Base-by-base conservation (phyloP, 2,113 vertebrate genomes). In the Osmerus mordax region DNA sequence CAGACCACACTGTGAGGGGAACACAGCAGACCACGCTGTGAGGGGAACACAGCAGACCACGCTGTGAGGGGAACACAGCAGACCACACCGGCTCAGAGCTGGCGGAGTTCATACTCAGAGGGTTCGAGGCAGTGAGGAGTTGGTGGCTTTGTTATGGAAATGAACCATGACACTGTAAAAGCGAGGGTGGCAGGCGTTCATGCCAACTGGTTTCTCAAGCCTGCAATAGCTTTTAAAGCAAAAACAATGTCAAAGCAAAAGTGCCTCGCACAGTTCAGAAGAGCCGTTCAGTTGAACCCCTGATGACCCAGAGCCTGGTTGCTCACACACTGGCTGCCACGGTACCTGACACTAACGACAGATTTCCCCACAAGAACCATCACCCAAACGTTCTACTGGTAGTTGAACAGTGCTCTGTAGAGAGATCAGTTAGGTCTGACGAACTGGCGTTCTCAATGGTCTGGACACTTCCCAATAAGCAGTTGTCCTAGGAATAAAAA, bases 61-160 rank as follows among this genome's bases (percentile, higher is more conserved):
- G 1, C 21, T 23, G 23, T 23, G 23, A 23, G 23, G 6, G 6
- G 32, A 32, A 32, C 32, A 32, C 32, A 41, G 6, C 36, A 41
- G 36, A 11, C 36, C 36, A 32, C 29, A 32, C 29, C 7, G 7
- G 32, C 32, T 36, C 32, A 36, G 32, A 36, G 25, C 25, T 28
- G 25, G 25, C 3, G 3, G 25, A 28, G 25, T 28, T 7, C 32
- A 36, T 29, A 58, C 23, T 52, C 55, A 66, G 28, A 51, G 56
- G 62, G 62, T 70, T 64, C 36, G 66, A 55, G 60, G 64, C 71
- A 65, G 63, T 78, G 41, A 23, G 62, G 76, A 79, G 76, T 73
- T 21, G 21, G 59, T 29, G 60, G 29, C 70, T 85, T 84, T 86
- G 74, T 83, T 78, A 75, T 81, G 76, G 72, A 83, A 86, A 89